phyloP scores from a whole-genome alignment of 2,888 invertebrate species.

The Volucella bombylans region DNA sequence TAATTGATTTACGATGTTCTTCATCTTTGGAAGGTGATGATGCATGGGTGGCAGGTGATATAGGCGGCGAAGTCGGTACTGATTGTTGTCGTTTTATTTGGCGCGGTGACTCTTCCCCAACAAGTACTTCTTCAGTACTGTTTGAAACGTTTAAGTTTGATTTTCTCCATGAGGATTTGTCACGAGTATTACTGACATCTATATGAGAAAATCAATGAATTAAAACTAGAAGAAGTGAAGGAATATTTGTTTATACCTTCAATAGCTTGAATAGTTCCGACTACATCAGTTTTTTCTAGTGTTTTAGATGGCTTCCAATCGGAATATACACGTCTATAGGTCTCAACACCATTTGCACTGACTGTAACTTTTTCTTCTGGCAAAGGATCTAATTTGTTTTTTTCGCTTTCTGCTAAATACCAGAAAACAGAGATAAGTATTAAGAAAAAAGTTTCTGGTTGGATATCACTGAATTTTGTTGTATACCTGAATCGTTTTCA shows the following conservation, averaged over 20 bases:
- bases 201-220: conserved; percentile 61
- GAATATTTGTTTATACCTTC: conserved; percentile 85
- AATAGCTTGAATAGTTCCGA: conserved; percentile 92
- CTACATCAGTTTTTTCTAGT: conserved; percentile 91
- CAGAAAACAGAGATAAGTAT: not conserved
- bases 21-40: conserved; percentile 86
- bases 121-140: conserved; percentile 84
- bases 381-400: conserved; percentile 88
- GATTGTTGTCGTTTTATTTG: conserved; percentile 85
- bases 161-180: conserved; percentile 90
- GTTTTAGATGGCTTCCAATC: conserved; percentile 92
- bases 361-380: conserved; percentile 86
- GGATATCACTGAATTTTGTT: not conserved
- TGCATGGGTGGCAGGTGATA: conserved; percentile 79
- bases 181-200: conserved; percentile 82
- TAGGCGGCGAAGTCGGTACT: conserved; percentile 82
- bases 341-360: conserved; percentile 78
- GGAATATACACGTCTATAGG: conserved; percentile 86
- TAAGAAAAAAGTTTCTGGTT: not conserved
- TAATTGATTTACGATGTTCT: conserved; percentile 85
- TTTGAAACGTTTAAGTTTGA: conserved; percentile 85
- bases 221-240: not conserved
- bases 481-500: conserved; percentile 91
- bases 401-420: conserved; percentile 88
- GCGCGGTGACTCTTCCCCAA: conserved; percentile 84